phyloP scores from a whole-genome alignment of 2,797 vertebrate species.

The Rhynchonycteris naso region DNA sequence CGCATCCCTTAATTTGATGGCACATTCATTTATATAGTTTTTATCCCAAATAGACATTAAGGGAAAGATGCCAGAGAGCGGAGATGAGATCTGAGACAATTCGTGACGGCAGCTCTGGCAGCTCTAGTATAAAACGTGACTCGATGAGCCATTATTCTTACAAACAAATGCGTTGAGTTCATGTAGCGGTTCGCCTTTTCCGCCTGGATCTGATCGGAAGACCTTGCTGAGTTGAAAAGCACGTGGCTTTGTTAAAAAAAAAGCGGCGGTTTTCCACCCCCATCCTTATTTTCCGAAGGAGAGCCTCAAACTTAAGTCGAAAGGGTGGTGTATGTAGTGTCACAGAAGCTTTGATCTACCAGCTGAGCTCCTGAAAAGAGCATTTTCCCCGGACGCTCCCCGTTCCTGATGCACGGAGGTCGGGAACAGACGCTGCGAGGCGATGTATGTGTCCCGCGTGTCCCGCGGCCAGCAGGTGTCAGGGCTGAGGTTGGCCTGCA shows the following conservation, averaged over 20 bases:
- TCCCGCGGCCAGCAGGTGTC: neutral
- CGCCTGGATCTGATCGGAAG: conserved; percentile 70
- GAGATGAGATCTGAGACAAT: conserved; percentile 70
- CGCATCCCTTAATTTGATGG: conserved; percentile 45
- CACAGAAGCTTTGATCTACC: conserved; percentile 60
- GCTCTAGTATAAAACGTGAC: conserved; percentile 82
- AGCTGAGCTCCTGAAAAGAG: no score
- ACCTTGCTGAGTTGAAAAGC: conserved; percentile 70
- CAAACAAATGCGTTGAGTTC: conserved; percentile 80
- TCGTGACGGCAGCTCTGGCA: conserved; percentile 82
- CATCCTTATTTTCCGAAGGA: conserved; percentile 75
- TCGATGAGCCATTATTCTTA: conserved; percentile 85
- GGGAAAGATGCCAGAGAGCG: conserved; percentile 16
- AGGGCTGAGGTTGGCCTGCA: neutral
- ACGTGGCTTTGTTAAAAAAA: conserved; percentile 76
- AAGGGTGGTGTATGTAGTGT: conserved; percentile 80
- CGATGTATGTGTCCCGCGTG: neutral
- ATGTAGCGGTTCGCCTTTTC: no score
- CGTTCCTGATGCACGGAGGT: neutral
- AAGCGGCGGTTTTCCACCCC: conserved; percentile 74
- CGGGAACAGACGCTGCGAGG: neutral
- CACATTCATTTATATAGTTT: neutral
- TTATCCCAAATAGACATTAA: conserved; percentile 39
- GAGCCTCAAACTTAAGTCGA: conserved; percentile 78
- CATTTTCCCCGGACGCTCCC: neutral